Evolutionary conservation across 2,797 vertebrate genomes (phyloP).

Genomic region (Anabas testudineus): DNA sequence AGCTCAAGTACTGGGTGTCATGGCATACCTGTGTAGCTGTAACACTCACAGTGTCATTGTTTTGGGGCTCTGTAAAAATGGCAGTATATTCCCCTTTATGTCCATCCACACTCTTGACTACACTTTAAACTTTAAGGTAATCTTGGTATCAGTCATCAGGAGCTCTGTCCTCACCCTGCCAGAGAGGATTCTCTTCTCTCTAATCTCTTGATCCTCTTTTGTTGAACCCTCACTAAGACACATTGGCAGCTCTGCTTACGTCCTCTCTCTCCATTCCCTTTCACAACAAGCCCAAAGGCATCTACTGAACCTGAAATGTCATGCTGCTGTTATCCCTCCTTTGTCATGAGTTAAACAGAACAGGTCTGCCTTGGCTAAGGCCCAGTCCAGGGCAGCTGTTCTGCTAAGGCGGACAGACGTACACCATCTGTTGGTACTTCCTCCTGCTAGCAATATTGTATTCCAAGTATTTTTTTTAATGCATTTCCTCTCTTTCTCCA

Average conservation of each 20-base stretch:
- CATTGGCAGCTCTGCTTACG: conserved; percentile 33
- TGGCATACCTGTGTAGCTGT: not conserved
- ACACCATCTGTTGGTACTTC: conserved; percentile 70
- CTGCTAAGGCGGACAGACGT: conserved; percentile 62
- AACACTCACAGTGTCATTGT: not conserved
- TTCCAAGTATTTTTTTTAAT: not conserved
- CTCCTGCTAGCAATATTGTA: conserved; percentile 18
- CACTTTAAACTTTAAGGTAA: conserved; percentile 51
- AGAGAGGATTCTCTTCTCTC: conserved; percentile 56
- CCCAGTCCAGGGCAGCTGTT: conserved; percentile 69
- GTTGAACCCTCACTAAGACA: conserved; percentile 64
- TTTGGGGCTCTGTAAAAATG: conserved; percentile 2
- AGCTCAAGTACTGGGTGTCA: not conserved
- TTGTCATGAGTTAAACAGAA: conserved; percentile 63
- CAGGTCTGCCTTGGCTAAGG: conserved; percentile 56
- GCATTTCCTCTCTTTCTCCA: conserved; percentile 44
- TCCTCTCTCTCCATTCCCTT: conserved; percentile 18
- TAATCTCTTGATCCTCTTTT: conserved; percentile 80
- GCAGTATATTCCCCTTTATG: conserved; percentile 10
- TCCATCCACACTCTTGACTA: conserved; percentile 26
- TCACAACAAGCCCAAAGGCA: conserved; percentile 36
- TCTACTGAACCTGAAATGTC: conserved; percentile 63
- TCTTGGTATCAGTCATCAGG: conserved; percentile 64
- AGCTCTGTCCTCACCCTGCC: conserved; percentile 49
- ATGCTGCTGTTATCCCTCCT: conserved; percentile 53